These are phyloP conservation scores for Cynopterus sphinx DNA, from an alignment of 2,797 vertebrate species.

Conservation along the genomic window DNA sequence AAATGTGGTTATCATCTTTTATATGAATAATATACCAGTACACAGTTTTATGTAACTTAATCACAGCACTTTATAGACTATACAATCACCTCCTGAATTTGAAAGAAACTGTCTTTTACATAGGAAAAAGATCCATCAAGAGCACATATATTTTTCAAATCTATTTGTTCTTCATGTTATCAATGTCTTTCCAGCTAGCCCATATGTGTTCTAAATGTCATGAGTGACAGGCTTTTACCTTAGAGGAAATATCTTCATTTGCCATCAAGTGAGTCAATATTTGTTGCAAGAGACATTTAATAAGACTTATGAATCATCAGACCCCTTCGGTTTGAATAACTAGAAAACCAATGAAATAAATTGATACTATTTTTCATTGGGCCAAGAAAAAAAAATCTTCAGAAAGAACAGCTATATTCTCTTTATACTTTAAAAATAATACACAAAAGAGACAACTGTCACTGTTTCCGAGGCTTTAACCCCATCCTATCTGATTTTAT, in stretches of 20 bases:
- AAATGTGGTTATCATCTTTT: conserved; percentile 29
- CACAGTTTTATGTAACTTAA: conserved; percentile 50
- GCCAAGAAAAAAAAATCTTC: conserved; percentile 28
- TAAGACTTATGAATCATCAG: conserved; percentile 35
- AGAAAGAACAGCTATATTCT: conserved; percentile 39
- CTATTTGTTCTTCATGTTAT: conserved; percentile 23
- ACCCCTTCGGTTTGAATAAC: conserved; percentile 34
- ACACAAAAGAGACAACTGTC: background rate
- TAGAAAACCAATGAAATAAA: background rate
- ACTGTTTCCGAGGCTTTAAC: background rate
- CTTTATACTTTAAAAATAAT: background rate
- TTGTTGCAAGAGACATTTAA: conserved; percentile 52
- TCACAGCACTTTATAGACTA: background rate
- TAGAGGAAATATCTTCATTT: conserved; percentile 52
- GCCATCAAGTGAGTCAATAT: conserved; percentile 63
- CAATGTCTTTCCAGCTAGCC: background rate
- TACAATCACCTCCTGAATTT: conserved; percentile 57
- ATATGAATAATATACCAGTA: conserved; percentile 21
- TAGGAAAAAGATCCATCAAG: conserved; percentile 18
- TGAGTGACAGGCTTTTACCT: conserved; percentile 30
- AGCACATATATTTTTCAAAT: background rate
- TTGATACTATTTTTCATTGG: conserved; percentile 48
- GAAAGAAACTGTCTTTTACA: conserved; percentile 52
- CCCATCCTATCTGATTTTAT: background rate
- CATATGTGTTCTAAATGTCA: conserved; percentile 45